Evolutionary conservation across 2,113 vertebrate species (phyloP), one percentile per base, ranked within the genome.

Genomic region (Tapirus terrestris): DNA sequence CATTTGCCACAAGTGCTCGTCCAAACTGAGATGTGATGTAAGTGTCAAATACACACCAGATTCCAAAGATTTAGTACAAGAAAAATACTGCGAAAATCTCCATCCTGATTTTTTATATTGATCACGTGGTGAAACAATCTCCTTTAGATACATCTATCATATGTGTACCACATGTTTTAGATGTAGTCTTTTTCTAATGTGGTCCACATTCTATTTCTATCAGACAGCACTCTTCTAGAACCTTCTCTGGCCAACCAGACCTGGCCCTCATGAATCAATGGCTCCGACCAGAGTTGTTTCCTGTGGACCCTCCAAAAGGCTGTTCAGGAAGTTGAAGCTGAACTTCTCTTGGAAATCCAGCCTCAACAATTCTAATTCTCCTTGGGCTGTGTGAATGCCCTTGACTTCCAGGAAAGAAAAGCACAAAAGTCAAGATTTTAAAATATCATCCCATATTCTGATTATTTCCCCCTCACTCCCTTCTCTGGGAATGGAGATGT

Each of bases 1-100:
- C 9, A 16, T 56, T 2, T 4, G 29, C 48, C 60, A 61, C 5
- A 0, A 2, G 61, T n/a, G 61, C 23, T 2, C 1, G 0, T 60
- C 79, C 65, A 84, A 76, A 39, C 12, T 12, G 68, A 48, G 68
- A 58, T 4, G 29, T 14, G 31, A 31, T 21, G 0, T 36, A 5
- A 10, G 23, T 36, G 8, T 29, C 17, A 68, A 65, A 72, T 12
- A 51, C 39, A 39, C 18, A n/a, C 43, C 18, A 0, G 5, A 5
- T 21, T 61, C 39, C 39, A 13, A 77, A 91, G 36, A 48, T 67
- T 33, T 60, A 25, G 29, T 72, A 29, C 21, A 9, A 29, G 21
- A 58, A 5, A 67, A 65, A 53, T 29, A 53, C 25, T 20, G 17
- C n/a, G 0, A 58, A 29, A 27, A 20, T 56, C 20, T 67, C n/a